Base-by-base conservation (phyloP, 2,113 vertebrate genomes). In the Antechinus stuartii region DNA sequence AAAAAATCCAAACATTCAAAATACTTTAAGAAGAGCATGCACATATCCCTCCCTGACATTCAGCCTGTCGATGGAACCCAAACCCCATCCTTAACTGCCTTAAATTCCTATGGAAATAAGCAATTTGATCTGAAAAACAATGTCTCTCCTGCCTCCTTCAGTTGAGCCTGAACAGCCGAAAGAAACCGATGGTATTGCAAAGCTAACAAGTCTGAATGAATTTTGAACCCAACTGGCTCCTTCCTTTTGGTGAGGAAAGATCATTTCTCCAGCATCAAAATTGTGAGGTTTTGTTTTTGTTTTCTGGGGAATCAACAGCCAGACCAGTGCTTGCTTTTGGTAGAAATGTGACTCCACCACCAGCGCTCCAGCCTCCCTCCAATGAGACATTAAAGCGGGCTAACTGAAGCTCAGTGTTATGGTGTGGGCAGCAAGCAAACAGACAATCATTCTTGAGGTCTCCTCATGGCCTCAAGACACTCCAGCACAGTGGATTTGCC, bases 381-480 rank as follows among this genome's bases (percentile, higher is more conserved):
- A 84, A 42, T 42, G 68, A 84, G 68, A 84, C 16, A 19, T 84
- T 84, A 84, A 49, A 84, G 68, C 16, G 4, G 7, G 19, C n/a
- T 23, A 42, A 19, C 68, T 84, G n/a, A 84, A 84, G 68, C 19
- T 84, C 22, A 35, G 68, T 84, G 68, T 84, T 84, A 84, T 84
- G 6, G 2, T 84, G 68, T 84, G 68, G 68, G 68, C n/a, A 84
- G n/a, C 68, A 84, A 42, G 35, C 68, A 84, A 84, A 84, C 68
- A 84, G 16, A 84, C 68, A 84, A 84, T 84, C 68, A 84, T 84
- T 84, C 68, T 84, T 84, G 68, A 84, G 68, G 68, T 84, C 68
- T 84, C 19, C n/a, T 84, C 35, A 84, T 42, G 68, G 68, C 68
- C 68, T 42, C 68, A 84, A 42, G 68, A 84, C n/a, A 42, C 68